Percentiles rank a stretch among this genome's conserved stretches.
Conservation (phyloP, 1,140 invertebrate species). For the Microvelia longipes region DNA sequence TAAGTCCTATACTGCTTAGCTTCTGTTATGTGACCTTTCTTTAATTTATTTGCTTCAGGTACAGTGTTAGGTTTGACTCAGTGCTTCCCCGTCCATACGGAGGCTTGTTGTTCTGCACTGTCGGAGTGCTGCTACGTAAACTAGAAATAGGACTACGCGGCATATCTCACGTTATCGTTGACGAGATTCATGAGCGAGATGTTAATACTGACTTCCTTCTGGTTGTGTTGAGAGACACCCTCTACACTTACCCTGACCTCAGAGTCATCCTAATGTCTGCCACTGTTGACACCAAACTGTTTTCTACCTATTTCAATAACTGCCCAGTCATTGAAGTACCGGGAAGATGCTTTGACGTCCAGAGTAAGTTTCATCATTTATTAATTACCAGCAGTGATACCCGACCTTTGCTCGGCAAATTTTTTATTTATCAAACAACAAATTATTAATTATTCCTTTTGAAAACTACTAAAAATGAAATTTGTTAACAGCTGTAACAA, state of each 20-base stretch:
- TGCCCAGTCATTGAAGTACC: neutral
- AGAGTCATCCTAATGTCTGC: conserved; percentile 76
- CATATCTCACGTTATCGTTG: conserved; percentile 82
- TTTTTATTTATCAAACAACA: no score
- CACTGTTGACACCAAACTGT: conserved; percentile 56
- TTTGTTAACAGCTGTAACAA: no score
- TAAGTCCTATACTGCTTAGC: no score
- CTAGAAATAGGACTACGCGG: conserved; percentile 38
- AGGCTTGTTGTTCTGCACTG: conserved; percentile 70
- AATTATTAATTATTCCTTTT: no score
- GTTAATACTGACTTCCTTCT: conserved; percentile 87
- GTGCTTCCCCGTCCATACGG: conserved; percentile 43
- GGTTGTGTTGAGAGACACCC: conserved; percentile 54
- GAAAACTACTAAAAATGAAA: no score
- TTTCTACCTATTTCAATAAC: conserved; percentile 55
- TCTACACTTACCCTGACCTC: conserved; percentile 28
- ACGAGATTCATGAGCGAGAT: conserved; percentile 90
- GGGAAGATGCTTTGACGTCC: neutral
- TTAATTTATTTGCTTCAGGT: no score
- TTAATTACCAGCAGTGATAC: no score
- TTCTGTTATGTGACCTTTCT: no score
- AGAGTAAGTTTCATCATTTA: neutral
- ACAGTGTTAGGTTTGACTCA: conserved; percentile 47
- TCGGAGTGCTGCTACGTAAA: conserved; percentile 48
- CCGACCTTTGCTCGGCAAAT: no score